A percentile compares a stretch with the other conserved stretches of the same genome.
Evolutionary conservation across 64 coral and sea anemone species (phyloP).

Genomic region (Pocillopora damicornis): DNA sequence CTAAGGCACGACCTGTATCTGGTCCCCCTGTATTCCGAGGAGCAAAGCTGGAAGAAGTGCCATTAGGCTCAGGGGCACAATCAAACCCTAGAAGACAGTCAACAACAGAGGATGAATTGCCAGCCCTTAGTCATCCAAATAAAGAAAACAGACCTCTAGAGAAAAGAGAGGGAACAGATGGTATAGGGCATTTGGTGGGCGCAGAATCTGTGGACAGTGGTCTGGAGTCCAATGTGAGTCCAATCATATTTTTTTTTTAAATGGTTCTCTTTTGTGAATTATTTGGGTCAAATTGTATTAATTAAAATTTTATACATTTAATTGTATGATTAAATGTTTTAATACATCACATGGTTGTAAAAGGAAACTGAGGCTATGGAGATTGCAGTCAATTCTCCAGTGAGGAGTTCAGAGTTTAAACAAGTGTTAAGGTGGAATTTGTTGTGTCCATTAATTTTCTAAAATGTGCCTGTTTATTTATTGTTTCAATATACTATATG

Average conservation of each 20-base stretch:
- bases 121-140: slow-evolving; percentile 23
- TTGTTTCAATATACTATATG: no score
- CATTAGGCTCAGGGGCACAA: not conserved
- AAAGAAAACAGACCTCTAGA: slow-evolving; percentile 62
- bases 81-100: slow-evolving; percentile 1
- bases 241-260: not conserved
- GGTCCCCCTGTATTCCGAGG: slow-evolving; percentile 65
- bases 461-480: no score
- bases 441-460: no score
- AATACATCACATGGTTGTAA: no score
- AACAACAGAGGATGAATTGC: not conserved
- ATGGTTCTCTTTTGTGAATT: not conserved
- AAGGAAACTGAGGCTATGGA: no score
- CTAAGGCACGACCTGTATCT: slow-evolving; percentile 72
- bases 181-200: not conserved
- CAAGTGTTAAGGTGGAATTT: no score
- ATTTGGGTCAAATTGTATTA: no score
- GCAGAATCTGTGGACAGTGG: slow-evolving; percentile 56
- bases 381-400: no score
- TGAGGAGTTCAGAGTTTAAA: no score
- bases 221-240: slow-evolving; percentile 65
- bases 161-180: not conserved
- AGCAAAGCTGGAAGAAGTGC: slow-evolving; percentile 60
- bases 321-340: no score
- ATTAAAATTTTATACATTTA: no score